phyloP scores from a whole-genome alignment of 2,113 vertebrate species.

The Toxotes jaculatrix region DNA sequence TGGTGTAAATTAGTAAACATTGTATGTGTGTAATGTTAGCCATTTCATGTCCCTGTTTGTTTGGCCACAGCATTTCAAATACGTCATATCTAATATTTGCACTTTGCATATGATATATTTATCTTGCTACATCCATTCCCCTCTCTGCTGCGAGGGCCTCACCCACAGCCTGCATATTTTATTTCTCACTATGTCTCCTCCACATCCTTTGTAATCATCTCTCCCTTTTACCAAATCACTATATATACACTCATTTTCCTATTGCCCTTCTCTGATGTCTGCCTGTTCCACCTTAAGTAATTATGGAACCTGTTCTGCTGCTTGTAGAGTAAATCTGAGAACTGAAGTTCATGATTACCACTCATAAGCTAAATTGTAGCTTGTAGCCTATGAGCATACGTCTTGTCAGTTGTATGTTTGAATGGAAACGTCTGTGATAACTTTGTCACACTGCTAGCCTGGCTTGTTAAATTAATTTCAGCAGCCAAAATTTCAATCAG shows the following conservation, averaged over 20 bases:
- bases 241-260: neutral
- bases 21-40: neutral
- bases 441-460: constrained; percentile 36
- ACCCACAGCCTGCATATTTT: no score
- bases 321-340: neutral
- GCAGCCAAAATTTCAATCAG: constrained; percentile 53
- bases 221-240: neutral
- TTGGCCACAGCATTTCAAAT: neutral
- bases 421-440: constrained; percentile 35
- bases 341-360: neutral
- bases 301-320: neutral
- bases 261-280: neutral
- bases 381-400: neutral
- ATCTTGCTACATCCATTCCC: neutral
- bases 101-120: neutral
- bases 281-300: neutral
- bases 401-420: constrained; percentile 35
- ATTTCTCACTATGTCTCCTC: neutral
- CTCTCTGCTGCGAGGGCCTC: neutral
- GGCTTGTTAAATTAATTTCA: constrained; percentile 40
- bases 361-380: constrained; percentile 13
- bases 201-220: neutral
- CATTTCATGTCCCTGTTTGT: neutral
- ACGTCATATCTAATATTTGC: neutral
- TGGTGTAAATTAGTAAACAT: neutral